Evolutionary conservation across 2,113 vertebrate genomes (phyloP).

Genomic region (Phrynosoma blainvillii): DNA sequence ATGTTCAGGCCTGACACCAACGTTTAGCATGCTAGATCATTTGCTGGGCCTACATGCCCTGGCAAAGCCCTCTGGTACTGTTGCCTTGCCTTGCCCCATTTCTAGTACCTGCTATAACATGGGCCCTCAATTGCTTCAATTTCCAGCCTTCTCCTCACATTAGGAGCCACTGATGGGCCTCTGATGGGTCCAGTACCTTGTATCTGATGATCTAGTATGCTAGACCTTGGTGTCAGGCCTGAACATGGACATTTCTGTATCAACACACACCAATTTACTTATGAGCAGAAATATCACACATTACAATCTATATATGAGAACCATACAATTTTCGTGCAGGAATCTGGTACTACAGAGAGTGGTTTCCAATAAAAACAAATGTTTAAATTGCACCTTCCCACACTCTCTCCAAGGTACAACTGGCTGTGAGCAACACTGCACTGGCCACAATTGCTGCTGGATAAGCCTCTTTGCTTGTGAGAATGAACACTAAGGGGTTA

Average conservation of each 20-base stretch:
- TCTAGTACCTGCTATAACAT: not conserved
- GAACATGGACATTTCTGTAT: not conserved
- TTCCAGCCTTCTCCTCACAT: not conserved
- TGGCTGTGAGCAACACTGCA: not conserved
- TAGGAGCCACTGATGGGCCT: not conserved
- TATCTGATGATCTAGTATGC: not conserved
- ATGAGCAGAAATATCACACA: not conserved
- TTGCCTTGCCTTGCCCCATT: not conserved
- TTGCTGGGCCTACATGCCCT: not conserved
- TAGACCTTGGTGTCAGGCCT: not conserved
- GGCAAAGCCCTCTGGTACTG: too few relatives aligned
- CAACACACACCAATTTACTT: not conserved
- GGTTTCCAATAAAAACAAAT: not conserved
- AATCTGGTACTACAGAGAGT: not conserved
- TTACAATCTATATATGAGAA: not conserved
- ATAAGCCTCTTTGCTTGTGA: not conserved
- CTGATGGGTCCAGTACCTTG: not conserved
- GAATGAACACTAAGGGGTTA: not conserved
- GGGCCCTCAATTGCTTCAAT: not conserved
- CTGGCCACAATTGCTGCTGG: not conserved
- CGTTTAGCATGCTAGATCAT: not conserved
- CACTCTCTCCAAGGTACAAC: not conserved
- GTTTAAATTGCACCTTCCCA: not conserved
- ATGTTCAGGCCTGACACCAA: not conserved
- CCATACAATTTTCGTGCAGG: not conserved